Base-by-base conservation (phyloP, 2,888 invertebrate species). In the Rhagonycha lutea region DNA sequence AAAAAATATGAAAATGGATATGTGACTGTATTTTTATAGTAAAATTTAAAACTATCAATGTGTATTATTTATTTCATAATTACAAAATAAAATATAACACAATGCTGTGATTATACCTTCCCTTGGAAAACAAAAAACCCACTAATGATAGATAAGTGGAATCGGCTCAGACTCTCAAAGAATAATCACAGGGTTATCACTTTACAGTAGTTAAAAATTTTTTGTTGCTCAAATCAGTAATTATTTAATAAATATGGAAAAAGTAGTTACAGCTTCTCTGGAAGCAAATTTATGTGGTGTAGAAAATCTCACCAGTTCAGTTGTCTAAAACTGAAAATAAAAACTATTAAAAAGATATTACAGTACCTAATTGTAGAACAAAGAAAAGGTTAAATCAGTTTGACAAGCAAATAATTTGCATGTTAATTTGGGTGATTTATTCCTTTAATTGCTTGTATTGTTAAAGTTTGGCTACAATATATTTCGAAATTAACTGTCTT, bases 331-430 rank as follows among this genome's bases (percentile, higher is more conserved):
- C 47, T 47, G n/a, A n/a, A 7, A 47, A 47, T n/a, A 47, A 47
- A 47, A 47, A 47, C 47, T 47, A 47, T 47, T 47, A 47, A 47
- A 47, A 47, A 47, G 47, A 47, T 47, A 47, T 47, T 47, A 47
- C 7, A 47, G 47, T 7, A n/a, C n/a, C n/a, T 47, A 47, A 7
- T 47, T 7, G 47, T 60, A 9, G 11, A 69, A 69, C 69, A 69
- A 69, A 47, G 69, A 47, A n/a, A 69, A 60, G 23, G 23, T 61
- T 29, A 47, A 69, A 60, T 60, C 7, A 14, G 14, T 24, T 69
- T 60, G 60, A 60, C 69, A 60, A 32, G 60, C n/a, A 69, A 11
- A n/a, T 69, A 69, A 68, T 69, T 69, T 69, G 32, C 69, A 69
- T 69, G 24, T 60, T 69, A 69, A 69, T 69, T 69, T 24, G 26